Base-by-base conservation (phyloP, 23 tunicate genomes). In the Trididemnum clinides region DNA sequence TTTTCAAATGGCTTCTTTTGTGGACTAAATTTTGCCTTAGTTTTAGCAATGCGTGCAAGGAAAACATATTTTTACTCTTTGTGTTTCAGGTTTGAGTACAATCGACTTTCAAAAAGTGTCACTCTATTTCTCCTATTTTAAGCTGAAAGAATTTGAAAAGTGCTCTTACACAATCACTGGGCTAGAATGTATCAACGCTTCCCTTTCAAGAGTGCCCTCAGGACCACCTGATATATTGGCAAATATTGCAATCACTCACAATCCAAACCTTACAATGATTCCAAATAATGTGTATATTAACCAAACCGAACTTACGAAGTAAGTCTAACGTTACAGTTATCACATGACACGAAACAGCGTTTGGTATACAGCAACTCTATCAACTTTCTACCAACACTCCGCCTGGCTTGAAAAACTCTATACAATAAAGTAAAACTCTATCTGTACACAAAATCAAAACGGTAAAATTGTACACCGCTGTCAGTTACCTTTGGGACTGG, bases 251-350 rank as follows among this genome's bases (percentile, higher is more conserved):
- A 74, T 92, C 26, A 33, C 81, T 33, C 37, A 54, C 65, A 92
- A 92, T 70, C 79, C 88, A 25, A 73, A 38, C 28, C 57, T 92
- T 20, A 85, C 87, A 0, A 21, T 4, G 6, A 76, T 92, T 28
- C 88, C 97, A 1, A 88, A 83, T 21, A 30, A 64, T 27, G 5
- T 49, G 3, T 92, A 76, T 38, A 22, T 54, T n/a, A 33, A 50
- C 15, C 97, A 92, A 62, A 58, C 27, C n/a, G 65, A 78, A 26
- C 51, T 92, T 34, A 30, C 27, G 59, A 50, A 18, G 96, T 91
- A 72, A 81, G 96, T 71, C 57, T 76, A 27, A 23, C 54, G 15
- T 7, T 7, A 44, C 15, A 7, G 15, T 15, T 44, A 44, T 44
- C 12, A 10, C 15, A 7, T n/a, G n/a, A n/a, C n/a, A n/a, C n/a